phyloP scores from a whole-genome alignment of 1,140 invertebrate species.

The Stenopsyche tienmushanensis region DNA sequence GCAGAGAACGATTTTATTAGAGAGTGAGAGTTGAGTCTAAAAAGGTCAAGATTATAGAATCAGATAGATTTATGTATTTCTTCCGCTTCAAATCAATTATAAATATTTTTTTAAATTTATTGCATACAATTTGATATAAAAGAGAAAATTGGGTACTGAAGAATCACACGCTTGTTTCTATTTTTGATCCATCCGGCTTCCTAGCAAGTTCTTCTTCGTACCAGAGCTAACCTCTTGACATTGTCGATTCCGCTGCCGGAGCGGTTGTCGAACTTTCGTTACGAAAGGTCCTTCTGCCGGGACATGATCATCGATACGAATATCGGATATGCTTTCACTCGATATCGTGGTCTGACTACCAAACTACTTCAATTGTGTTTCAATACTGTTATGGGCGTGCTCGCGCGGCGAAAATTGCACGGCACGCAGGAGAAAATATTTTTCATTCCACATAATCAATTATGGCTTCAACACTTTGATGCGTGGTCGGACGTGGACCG shows the following conservation, averaged over 20 bases:
- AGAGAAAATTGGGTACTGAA: no score
- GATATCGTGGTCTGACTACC: neutral
- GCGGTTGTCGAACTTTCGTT: neutral
- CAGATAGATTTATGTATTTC: no score
- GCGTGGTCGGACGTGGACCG: neutral
- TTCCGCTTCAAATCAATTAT: no score
- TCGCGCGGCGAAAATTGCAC: constrained; percentile 16
- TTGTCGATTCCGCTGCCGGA: neutral
- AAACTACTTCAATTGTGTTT: neutral
- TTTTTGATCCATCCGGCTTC: no score
- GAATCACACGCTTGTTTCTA: no score
- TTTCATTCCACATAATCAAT: constrained; percentile 19
- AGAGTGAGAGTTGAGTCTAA: no score
- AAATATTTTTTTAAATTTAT: neutral
- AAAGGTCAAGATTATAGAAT: no score
- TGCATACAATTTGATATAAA: no score
- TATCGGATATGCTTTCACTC: neutral
- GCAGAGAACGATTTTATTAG: no score
- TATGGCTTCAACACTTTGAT: neutral
- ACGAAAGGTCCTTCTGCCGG: neutral
- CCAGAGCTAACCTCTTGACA: neutral
- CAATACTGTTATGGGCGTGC: constrained; percentile 22
- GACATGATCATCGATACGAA: neutral
- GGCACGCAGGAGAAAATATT: constrained; percentile 29
- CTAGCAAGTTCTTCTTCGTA: no score